Percentiles rank a stretch among this genome's conserved stretches.
phyloP scores from a whole-genome alignment of 2,888 invertebrate species.

The Ochropacha duplaris region DNA sequence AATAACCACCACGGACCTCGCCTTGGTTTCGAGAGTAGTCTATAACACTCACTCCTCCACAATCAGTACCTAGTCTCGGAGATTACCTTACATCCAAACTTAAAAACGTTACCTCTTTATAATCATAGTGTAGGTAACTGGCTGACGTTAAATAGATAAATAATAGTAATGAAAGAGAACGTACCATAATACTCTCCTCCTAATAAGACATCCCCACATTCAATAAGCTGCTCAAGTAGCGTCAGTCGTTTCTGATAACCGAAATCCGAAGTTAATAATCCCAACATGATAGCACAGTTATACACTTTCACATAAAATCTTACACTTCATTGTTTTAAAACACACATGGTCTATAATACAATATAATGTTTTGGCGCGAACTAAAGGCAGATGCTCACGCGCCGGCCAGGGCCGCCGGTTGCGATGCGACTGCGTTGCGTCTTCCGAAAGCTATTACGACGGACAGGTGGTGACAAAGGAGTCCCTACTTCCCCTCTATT shows the following conservation, averaged over 20 bases:
- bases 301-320: constrained; percentile 11
- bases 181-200: constrained; percentile 63
- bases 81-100: no score
- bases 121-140: no score
- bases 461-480: constrained; percentile 79
- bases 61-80: no score
- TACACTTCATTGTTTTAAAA: neutral
- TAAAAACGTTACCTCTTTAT: no score
- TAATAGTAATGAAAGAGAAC: constrained; percentile 13
- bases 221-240: constrained; percentile 71
- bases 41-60: no score
- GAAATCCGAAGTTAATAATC: constrained; percentile 69
- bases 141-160: constrained; percentile 16
- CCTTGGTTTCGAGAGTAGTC: no score
- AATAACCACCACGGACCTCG: neutral
- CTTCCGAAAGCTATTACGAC: constrained; percentile 76
- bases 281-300: constrained; percentile 58
- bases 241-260: constrained; percentile 69
- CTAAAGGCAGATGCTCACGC: constrained; percentile 68
- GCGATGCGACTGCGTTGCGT: constrained; percentile 51
- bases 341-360: neutral
- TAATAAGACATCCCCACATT: constrained; percentile 70
- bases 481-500: constrained; percentile 69
- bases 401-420: constrained; percentile 53
- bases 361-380: constrained; percentile 63